A percentile compares a stretch with the other conserved stretches of the same genome.
phyloP scores from a whole-genome alignment of 2,797 vertebrate genomes.

The Forpus xanthops region DNA sequence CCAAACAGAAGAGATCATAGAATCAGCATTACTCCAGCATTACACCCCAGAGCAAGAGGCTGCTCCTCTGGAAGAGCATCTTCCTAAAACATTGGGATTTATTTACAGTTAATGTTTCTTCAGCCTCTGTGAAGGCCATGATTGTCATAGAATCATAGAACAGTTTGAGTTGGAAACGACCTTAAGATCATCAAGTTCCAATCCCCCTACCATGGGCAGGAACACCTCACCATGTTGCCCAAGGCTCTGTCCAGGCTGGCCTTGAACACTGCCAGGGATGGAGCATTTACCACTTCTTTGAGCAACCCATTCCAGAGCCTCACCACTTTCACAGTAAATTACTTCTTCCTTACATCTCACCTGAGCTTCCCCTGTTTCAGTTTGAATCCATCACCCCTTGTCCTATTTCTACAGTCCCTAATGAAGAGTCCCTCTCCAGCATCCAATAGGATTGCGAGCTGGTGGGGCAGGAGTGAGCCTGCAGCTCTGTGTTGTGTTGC shows the following conservation, averaged over 20 bases:
- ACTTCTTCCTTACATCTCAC: background rate
- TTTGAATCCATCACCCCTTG: background rate
- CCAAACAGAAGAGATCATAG: background rate
- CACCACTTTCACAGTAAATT: background rate
- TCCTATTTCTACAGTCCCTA: background rate
- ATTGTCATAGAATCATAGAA: background rate
- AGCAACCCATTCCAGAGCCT: background rate
- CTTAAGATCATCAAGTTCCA: background rate
- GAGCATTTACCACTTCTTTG: background rate
- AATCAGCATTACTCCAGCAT: background rate
- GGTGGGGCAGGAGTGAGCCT: background rate
- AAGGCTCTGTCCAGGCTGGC: background rate
- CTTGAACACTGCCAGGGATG: background rate
- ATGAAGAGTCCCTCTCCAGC: background rate
- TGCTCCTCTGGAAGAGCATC: background rate
- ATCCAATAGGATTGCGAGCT: background rate
- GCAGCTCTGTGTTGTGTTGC: accelerated
- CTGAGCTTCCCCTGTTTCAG: background rate
- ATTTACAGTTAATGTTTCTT: background rate
- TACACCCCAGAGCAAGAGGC: background rate
- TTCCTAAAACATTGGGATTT: background rate
- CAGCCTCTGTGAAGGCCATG: background rate
- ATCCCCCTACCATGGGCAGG: background rate
- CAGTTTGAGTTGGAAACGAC: background rate
- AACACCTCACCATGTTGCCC: background rate